A percentile compares a stretch with the other conserved stretches of the same genome.
These are phyloP conservation scores for Collichthys lucidus DNA, from an alignment of 2,113 vertebrate genomes.

Conservation along the genomic window DNA sequence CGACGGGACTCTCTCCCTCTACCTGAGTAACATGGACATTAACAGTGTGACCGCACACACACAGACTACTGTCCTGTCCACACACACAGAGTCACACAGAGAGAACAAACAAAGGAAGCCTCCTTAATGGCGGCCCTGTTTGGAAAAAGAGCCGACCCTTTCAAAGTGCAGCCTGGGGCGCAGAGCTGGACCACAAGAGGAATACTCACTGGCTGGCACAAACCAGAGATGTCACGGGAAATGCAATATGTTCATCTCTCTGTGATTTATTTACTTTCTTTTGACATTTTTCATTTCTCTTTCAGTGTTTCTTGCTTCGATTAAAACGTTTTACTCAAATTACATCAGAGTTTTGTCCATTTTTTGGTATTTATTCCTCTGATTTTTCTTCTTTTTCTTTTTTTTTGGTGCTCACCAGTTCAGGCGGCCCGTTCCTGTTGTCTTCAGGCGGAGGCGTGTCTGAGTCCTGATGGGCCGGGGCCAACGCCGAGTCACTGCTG, in stretches of 20 bases:
- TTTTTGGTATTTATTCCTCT: background rate
- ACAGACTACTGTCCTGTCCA: background rate
- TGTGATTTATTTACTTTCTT: slow-evolving; percentile 7
- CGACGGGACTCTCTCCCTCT: slow-evolving; percentile 21
- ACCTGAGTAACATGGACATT: slow-evolving; percentile 13
- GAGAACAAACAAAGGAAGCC: background rate
- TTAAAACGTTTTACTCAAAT: background rate
- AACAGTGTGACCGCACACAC: slow-evolving; percentile 18
- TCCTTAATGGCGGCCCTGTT: slow-evolving; percentile 3
- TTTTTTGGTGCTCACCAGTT: slow-evolving; percentile 53
- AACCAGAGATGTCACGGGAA: background rate
- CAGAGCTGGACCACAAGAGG: background rate
- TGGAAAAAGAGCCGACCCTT: background rate
- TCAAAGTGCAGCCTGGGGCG: background rate
- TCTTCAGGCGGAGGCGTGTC: slow-evolving; percentile 28
- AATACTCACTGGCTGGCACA: background rate
- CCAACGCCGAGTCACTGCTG: slow-evolving; percentile 74
- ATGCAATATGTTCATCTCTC: background rate
- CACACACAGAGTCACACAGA: background rate
- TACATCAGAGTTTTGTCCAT: background rate
- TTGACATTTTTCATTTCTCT: background rate
- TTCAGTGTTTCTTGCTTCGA: background rate
- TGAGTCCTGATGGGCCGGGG: slow-evolving; percentile 3
- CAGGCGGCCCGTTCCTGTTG: slow-evolving; percentile 5
- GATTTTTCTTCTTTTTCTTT: background rate